These are phyloP conservation scores for Acrobasis suavella DNA, from an alignment of 2,888 invertebrate species.

Conservation along the genomic window DNA sequence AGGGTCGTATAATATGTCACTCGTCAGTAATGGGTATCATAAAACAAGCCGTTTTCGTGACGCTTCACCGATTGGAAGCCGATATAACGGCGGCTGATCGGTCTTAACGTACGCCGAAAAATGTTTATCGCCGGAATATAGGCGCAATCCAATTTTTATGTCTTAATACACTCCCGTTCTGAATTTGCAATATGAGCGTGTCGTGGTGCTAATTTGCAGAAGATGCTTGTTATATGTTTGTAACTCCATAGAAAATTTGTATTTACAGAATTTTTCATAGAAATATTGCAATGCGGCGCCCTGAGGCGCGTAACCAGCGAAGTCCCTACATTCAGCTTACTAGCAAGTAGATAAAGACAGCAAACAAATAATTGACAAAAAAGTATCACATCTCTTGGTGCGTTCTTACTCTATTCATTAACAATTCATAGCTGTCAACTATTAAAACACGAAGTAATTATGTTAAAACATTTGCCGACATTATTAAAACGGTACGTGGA, in stretches of 20 bases:
- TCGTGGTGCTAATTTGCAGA: too few relatives aligned
- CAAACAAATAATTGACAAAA: too few relatives aligned
- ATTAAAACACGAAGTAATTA: neutral
- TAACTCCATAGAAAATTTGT: too few relatives aligned
- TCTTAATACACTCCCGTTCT: neutral
- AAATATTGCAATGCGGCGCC: too few relatives aligned
- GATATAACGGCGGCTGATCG: slow-evolving; percentile 3
- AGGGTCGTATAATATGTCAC: slow-evolving; percentile 1
- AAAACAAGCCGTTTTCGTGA: slow-evolving; percentile 5
- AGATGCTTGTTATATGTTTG: too few relatives aligned
- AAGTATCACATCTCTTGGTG: too few relatives aligned
- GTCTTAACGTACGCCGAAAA: slow-evolving; percentile 9
- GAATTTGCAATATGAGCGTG: neutral
- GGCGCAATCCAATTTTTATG: neutral
- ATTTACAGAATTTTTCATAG: too few relatives aligned
- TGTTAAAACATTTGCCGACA: neutral
- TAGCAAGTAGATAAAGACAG: too few relatives aligned
- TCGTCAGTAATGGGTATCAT: slow-evolving; percentile 9
- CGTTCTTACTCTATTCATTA: too few relatives aligned
- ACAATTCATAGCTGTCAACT: too few relatives aligned
- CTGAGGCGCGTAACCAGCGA: too few relatives aligned
- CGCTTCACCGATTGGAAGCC: slow-evolving; percentile 15
- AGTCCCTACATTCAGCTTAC: too few relatives aligned
- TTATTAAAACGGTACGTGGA: neutral
- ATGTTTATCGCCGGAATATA: slow-evolving; percentile 13